A percentile compares a stretch with the other conserved stretches of the same genome.
These are phyloP conservation scores for Drosophila percnosoma DNA, from an alignment of 2,888 invertebrate species.

Conservation along the genomic window DNA sequence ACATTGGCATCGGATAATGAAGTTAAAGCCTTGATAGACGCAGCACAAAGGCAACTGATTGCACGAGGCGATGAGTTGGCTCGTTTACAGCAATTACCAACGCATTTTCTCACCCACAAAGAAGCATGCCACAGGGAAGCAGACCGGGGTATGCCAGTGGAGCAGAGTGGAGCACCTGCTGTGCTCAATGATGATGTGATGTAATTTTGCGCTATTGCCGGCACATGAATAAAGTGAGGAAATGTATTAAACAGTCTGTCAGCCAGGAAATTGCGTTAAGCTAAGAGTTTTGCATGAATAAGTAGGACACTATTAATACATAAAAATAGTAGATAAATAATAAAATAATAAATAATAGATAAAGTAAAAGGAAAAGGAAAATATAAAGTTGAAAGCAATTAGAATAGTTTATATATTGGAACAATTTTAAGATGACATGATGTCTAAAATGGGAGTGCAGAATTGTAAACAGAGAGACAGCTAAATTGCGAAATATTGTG, in stretches of 20 bases:
- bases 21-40: slow-evolving; percentile 49
- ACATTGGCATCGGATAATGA: slow-evolving; percentile 49
- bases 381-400: neutral
- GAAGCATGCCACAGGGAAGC: neutral
- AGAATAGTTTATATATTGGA: neutral
- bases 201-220: slow-evolving; percentile 33
- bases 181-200: slow-evolving; percentile 39
- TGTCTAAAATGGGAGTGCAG: neutral
- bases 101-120: slow-evolving; percentile 70
- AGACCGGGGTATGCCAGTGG: neutral
- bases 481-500: neutral
- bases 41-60: slow-evolving; percentile 70
- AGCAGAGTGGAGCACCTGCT: slow-evolving; percentile 61
- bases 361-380: neutral
- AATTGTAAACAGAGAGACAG: neutral
- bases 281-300: neutral
- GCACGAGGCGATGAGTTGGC: slow-evolving; percentile 54
- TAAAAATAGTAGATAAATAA: too few species aligned
- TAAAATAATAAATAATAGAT: too few species aligned
- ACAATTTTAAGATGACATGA: neutral
- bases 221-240: neutral
- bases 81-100: slow-evolving; percentile 71
- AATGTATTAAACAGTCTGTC: neutral
- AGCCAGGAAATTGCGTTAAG: neutral
- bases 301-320: too few species aligned